Conservation (phyloP, 1,140 invertebrate genomes). For the Pectinophora gossypiella region DNA sequence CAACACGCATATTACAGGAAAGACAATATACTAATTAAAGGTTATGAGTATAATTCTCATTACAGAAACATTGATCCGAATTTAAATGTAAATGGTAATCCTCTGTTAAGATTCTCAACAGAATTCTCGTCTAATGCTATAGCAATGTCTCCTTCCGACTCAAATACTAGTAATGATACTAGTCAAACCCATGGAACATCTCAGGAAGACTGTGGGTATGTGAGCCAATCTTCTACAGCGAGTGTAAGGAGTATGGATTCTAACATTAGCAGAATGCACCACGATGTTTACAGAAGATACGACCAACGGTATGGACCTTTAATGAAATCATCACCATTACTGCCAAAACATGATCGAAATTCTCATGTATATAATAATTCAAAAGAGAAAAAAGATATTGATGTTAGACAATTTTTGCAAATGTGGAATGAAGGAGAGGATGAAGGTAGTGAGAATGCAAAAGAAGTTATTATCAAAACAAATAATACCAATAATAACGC, state of each 20-base stretch:
- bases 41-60: conserved; percentile 46
- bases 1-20: conserved; percentile 53
- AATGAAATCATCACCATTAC: conserved; percentile 23
- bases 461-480: conserved; percentile 28
- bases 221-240: conserved; percentile 64
- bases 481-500: conserved; percentile 28
- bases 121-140: conserved; percentile 63
- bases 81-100: conserved; percentile 36
- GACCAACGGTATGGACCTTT: conserved; percentile 33
- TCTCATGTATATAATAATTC: conserved; percentile 23
- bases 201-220: conserved; percentile 72
- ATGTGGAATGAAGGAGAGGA: conserved; percentile 75
- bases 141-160: conserved; percentile 66
- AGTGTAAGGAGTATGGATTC: conserved; percentile 66
- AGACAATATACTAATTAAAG: conserved; percentile 48
- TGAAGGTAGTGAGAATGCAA: conserved; percentile 43
- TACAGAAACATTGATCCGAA: conserved; percentile 41
- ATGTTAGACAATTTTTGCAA: conserved; percentile 70
- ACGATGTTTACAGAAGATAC: conserved; percentile 46
- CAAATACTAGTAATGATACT: conserved; percentile 62
- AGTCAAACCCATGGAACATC: conserved; percentile 37
- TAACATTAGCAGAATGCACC: conserved; percentile 34
- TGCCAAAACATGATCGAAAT: conserved; percentile 22
- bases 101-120: conserved; percentile 43
- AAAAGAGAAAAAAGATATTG: conserved; percentile 54